These are phyloP conservation scores for Phocides pigmalion DNA, from an alignment of 1,140 invertebrate genomes.

Conservation along the genomic window DNA sequence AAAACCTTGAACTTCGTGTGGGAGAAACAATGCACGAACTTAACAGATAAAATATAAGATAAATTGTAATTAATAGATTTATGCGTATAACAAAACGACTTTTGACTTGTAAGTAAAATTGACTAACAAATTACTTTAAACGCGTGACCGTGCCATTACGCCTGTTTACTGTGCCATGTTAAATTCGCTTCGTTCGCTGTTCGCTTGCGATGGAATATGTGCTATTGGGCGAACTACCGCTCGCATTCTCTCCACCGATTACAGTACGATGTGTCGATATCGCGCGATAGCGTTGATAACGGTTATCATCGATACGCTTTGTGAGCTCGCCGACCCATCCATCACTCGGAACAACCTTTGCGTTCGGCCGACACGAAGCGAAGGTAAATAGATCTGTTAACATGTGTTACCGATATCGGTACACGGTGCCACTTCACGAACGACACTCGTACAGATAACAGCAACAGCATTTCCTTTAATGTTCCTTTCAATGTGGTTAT, in stretches of 20 bases:
- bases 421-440: constrained; percentile 66
- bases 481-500: constrained; percentile 35
- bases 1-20: no score
- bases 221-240: constrained; percentile 57
- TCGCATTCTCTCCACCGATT: constrained; percentile 51
- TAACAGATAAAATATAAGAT: no score
- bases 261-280: constrained; percentile 64
- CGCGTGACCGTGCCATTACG: no score
- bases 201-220: constrained; percentile 15
- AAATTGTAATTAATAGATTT: no score
- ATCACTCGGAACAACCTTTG: constrained; percentile 72
- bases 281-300: constrained; percentile 60
- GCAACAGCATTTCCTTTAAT: constrained; percentile 63
- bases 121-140: no score
- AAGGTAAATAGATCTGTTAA: constrained; percentile 72
- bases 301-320: constrained; percentile 75
- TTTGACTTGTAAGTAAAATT: no score
- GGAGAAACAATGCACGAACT: no score
- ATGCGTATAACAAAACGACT: no score
- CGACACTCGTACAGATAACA: constrained; percentile 65
- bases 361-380: constrained; percentile 65
- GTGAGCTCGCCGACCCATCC: constrained; percentile 75
- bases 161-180: neutral
- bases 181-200: neutral
- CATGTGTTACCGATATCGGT: constrained; percentile 70